These are phyloP conservation scores for Paracanthobrama guichenoti DNA, from an alignment of 2,113 vertebrate species.

Conservation along the genomic window DNA sequence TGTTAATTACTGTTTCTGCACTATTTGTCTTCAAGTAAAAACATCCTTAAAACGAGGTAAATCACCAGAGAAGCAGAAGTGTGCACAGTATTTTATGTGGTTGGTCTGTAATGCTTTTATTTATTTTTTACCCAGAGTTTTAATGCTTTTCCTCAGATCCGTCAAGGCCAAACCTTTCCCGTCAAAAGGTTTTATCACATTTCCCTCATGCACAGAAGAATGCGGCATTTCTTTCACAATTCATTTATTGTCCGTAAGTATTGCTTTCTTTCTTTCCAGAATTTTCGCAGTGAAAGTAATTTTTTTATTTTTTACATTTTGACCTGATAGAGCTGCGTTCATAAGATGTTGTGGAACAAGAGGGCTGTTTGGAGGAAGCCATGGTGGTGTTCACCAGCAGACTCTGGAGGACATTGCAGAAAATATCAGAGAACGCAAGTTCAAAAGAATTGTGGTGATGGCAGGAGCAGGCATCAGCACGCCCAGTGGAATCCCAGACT, in stretches of 20 bases:
- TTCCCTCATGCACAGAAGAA: not conserved
- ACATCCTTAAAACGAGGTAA: not conserved
- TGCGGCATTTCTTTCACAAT: not conserved
- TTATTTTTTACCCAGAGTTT: not conserved
- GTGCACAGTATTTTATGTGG: not conserved
- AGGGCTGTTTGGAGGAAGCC: slow-evolving; percentile 63
- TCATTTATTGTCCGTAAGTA: slow-evolving; percentile 28
- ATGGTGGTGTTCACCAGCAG: slow-evolving; percentile 53
- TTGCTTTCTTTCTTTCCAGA: not conserved
- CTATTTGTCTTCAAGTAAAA: not conserved
- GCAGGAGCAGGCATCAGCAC: slow-evolving; percentile 93
- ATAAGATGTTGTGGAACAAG: slow-evolving; percentile 45
- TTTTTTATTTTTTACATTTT: not conserved
- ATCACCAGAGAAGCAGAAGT: not conserved
- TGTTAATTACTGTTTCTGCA: not conserved
- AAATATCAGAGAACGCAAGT: slow-evolving; percentile 70
- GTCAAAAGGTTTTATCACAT: not conserved
- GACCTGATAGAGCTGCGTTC: slow-evolving; percentile 19
- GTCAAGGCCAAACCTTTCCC: not conserved
- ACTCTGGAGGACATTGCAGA: slow-evolving; percentile 78
- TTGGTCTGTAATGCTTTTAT: not conserved
- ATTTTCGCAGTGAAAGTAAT: not conserved
- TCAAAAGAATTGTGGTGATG: slow-evolving; percentile 85
- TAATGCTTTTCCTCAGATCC: slow-evolving; percentile 38
- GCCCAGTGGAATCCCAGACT: slow-evolving; percentile 92